Percentiles rank a stretch among this genome's conserved stretches.
These are phyloP conservation scores for Daptonema setosum DNA, from an alignment of 2,888 invertebrate genomes.

Conservation along the genomic window DNA sequence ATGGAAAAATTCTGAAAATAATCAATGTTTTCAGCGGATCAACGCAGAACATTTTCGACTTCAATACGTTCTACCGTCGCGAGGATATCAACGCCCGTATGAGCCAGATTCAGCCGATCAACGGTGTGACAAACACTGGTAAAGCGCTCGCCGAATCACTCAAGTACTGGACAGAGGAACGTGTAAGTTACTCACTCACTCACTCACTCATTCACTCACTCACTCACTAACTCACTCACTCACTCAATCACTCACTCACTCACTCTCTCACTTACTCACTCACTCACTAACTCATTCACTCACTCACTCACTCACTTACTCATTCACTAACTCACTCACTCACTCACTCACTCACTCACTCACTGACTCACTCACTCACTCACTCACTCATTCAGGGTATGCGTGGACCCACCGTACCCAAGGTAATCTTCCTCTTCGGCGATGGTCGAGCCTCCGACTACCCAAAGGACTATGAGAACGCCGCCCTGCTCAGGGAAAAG, in stretches of 20 bases:
- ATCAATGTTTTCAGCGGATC: slow-evolving; percentile 1
- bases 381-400: slow-evolving; percentile 17
- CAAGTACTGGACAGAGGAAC: not conserved
- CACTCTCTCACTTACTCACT: too few relatives aligned
- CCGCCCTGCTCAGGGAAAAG: slow-evolving; percentile 12
- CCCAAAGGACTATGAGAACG: slow-evolving; percentile 21
- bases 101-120: not conserved
- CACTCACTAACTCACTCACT: too few relatives aligned
- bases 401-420: slow-evolving; percentile 19
- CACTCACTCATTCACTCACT: too few relatives aligned
- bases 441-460: slow-evolving; percentile 25
- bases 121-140: slow-evolving; percentile 23
- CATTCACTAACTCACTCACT: too few relatives aligned
- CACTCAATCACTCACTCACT: too few relatives aligned
- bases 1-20: too few relatives aligned
- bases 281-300: too few relatives aligned
- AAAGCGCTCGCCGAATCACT: slow-evolving; percentile 11
- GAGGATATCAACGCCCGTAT: slow-evolving; percentile 2
- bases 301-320: too few relatives aligned
- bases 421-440: slow-evolving; percentile 22
- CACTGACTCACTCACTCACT: too few relatives aligned
- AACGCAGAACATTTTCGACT: slow-evolving; percentile 5
- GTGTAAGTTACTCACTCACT: not conserved
- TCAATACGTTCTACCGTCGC: slow-evolving; percentile 4
- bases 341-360: too few relatives aligned